These are phyloP conservation scores for Syndactyla subalaris DNA, from an alignment of 2,797 vertebrate species.

Conservation along the genomic window DNA sequence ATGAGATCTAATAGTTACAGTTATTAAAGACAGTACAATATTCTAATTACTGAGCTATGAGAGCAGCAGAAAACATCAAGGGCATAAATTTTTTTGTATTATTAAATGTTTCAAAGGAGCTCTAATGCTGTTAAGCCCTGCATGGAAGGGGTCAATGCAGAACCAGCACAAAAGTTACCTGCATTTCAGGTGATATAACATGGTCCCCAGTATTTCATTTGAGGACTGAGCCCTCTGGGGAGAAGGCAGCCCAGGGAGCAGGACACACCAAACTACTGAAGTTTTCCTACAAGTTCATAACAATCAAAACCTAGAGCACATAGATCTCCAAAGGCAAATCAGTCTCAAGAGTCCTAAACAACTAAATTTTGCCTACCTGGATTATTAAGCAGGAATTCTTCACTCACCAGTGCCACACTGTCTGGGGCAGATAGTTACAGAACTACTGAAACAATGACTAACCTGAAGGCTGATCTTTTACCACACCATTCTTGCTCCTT, in stretches of 20 bases:
- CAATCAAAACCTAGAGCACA: background rate
- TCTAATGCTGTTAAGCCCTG: background rate
- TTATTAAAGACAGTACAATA: background rate
- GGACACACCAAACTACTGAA: background rate
- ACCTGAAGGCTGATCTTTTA: slow-evolving; percentile 95
- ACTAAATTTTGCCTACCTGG: slow-evolving; percentile 1
- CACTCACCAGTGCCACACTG: background rate
- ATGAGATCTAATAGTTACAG: background rate
- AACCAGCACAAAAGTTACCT: background rate
- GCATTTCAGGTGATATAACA: background rate
- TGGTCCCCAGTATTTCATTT: fast-evolving
- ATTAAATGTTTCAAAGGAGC: background rate
- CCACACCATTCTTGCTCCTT: slow-evolving; percentile 94
- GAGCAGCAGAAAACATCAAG: background rate
- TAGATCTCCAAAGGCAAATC: background rate
- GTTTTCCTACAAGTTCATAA: background rate
- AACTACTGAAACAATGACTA: slow-evolving; percentile 76
- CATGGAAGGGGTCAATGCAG: background rate
- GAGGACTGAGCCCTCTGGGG: background rate
- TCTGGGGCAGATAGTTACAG: background rate
- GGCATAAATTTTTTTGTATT: background rate
- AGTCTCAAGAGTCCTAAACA: background rate
- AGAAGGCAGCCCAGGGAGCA: background rate
- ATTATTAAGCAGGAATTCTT: background rate
- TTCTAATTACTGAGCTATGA: background rate